phyloP scores from a whole-genome alignment of 2,113 vertebrate species.

The Neoarius graeffei region DNA sequence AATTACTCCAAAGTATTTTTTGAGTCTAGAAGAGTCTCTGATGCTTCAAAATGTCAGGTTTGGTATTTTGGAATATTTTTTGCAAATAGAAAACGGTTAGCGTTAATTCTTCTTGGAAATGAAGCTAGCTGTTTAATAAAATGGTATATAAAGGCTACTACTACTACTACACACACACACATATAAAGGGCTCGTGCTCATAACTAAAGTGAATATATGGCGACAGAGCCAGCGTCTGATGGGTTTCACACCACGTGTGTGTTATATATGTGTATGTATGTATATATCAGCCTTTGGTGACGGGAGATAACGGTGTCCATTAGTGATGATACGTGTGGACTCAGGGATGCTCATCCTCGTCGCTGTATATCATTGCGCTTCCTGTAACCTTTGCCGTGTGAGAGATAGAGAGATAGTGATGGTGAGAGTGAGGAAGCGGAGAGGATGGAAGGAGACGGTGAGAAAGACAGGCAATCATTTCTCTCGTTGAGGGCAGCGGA shows the following conservation, averaged over 20 bases:
- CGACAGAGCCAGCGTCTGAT: background rate
- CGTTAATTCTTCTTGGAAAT: background rate
- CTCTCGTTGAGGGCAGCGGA: constrained; percentile 83
- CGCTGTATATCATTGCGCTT: constrained; percentile 43
- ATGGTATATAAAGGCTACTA: too few species aligned
- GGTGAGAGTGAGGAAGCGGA: constrained; percentile 30
- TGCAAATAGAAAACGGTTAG: background rate
- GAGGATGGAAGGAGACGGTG: constrained; percentile 50
- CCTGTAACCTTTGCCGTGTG: constrained; percentile 57
- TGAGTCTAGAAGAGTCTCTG: background rate
- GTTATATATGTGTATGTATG: background rate
- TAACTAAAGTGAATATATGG: background rate
- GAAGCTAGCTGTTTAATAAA: background rate
- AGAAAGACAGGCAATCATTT: constrained; percentile 79
- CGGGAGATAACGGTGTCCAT: constrained; percentile 40
- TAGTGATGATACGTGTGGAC: constrained; percentile 34
- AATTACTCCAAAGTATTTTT: background rate
- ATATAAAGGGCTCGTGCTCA: too few species aligned
- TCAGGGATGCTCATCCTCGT: constrained; percentile 25
- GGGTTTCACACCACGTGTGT: constrained; percentile 30
- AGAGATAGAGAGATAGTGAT: constrained; percentile 43
- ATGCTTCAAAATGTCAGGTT: background rate
- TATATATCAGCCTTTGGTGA: constrained; percentile 44
- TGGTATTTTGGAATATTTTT: background rate
- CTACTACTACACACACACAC: background rate